Percentiles rank a stretch among this genome's conserved stretches.
Conservation (phyloP, 2,797 vertebrate species). For the Sebastes glaucus region DNA sequence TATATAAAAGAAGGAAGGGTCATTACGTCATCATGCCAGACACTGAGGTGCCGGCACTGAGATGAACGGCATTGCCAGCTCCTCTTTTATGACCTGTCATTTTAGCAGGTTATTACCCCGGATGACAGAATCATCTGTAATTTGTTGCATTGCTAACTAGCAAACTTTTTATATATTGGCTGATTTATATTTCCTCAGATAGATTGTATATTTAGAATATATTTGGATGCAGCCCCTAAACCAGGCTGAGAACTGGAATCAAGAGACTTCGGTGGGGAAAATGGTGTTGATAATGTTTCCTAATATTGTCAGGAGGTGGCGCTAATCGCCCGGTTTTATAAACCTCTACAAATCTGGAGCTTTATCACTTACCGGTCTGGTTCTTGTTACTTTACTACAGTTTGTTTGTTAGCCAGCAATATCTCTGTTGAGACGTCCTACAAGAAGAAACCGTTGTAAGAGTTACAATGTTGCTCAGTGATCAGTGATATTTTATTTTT, state of each 20-base stretch:
- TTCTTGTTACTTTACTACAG: not conserved
- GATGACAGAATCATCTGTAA: not conserved
- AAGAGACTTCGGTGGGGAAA: not conserved
- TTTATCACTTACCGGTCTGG: not conserved
- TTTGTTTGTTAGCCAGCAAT: not conserved
- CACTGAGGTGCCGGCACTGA: not conserved
- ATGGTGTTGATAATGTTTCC: not conserved
- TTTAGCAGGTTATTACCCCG: not conserved
- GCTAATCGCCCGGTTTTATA: not conserved
- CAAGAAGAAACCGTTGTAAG: not conserved
- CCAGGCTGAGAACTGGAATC: not conserved
- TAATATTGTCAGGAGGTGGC: not conserved
- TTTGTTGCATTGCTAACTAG: not conserved
- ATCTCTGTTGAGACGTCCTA: not conserved
- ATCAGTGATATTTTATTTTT: not conserved
- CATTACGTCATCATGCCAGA: not conserved
- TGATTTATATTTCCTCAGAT: not conserved
- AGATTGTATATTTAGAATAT: fast-evolving
- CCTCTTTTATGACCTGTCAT: not conserved
- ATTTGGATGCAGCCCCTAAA: not conserved
- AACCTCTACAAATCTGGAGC: not conserved
- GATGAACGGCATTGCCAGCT: not conserved
- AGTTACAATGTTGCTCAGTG: not conserved
- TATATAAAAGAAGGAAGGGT: not conserved
- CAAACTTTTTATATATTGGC: not conserved